phyloP scores from a whole-genome alignment of 1,140 invertebrate genomes.

The Telenomus remus region DNA sequence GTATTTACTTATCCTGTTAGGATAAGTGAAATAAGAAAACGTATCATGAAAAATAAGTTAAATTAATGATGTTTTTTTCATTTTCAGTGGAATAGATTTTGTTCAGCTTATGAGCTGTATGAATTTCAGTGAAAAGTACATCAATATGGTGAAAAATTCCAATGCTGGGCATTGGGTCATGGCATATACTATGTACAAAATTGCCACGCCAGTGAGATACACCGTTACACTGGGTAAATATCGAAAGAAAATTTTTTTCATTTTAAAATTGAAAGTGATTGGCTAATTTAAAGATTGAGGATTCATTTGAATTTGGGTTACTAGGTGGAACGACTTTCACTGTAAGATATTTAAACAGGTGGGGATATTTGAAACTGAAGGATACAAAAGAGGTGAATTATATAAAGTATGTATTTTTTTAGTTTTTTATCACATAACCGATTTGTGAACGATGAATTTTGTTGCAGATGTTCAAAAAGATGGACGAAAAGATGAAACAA shows the following conservation, averaged over 20 bases:
- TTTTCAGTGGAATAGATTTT: conserved; percentile 91
- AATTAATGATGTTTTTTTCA: conserved; percentile 12
- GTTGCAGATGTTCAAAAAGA: too few species aligned
- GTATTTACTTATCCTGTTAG: too few species aligned
- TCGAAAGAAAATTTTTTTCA: conserved; percentile 7
- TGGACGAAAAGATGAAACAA: too few species aligned
- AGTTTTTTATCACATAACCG: too few species aligned
- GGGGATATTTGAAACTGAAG: conserved; percentile 77
- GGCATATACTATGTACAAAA: conserved; percentile 92
- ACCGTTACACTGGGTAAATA: conserved; percentile 88
- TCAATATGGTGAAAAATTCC: conserved; percentile 84
- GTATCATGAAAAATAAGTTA: not conserved
- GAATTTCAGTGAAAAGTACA: conserved; percentile 84
- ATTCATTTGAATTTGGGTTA: conserved; percentile 30
- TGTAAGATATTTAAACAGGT: conserved; percentile 77
- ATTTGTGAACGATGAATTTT: too few species aligned
- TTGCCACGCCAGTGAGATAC: conserved; percentile 92
- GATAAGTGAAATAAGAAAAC: not conserved
- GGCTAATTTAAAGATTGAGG: not conserved
- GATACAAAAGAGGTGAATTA: conserved; percentile 50
- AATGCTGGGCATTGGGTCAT: conserved; percentile 91
- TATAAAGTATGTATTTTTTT: not conserved
- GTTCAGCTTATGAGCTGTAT: conserved; percentile 83
- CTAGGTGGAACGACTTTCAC: conserved; percentile 78
- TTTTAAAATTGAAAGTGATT: conserved; percentile 1